Base-by-base conservation (phyloP, 2,797 vertebrate species). In the Syngnathus rostellatus region DNA sequence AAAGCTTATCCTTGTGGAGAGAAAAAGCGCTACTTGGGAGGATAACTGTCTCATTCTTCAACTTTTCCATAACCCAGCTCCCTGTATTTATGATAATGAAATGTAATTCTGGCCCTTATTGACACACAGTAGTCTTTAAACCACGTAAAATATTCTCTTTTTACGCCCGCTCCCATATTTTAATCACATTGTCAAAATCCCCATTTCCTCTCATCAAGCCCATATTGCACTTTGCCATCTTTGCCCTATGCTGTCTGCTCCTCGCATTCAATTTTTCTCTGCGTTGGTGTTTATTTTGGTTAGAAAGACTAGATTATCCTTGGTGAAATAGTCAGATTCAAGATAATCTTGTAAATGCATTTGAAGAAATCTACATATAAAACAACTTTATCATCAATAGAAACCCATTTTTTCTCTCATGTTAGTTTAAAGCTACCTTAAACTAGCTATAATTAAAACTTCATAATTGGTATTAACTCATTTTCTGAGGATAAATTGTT, bases 141-240 rank as follows among this genome's bases (percentile, higher is more conserved):
- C 73, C 67, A 62, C 77, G 67, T 79, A 69, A 82, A 86, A 83
- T 77, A 76, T 86, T 82, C 77, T 71, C 72, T 77, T 74, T 83
- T 66, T 82, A 75, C 84, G 79, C 73, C 72, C 79, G 81, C 81
- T 70, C 82, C 70, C 76, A 80, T 80, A 84, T 88, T 89, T 86
- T 82, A 85, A 90, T 89, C 86, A 89, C 83, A 86, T 88, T 89
- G 88, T 89, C 80, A 83, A 86, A 91, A 91, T 88, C 86, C 87
- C 83, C 83, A 80, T 83, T 85, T 80, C 85, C 83, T 85, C 85
- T 88, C 86, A 86, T 89, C 85, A 87, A 83, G 85, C 81, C 81
- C 76, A 80, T 81, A 81, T 76, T 82, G 78, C 86, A 81, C 81
- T 86, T 82, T 81, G 74, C 81, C 76, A 86, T 86, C 81, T 76